These are phyloP conservation scores for Anser cygnoides DNA, from an alignment of 2,113 vertebrate species.

Conservation along the genomic window DNA sequence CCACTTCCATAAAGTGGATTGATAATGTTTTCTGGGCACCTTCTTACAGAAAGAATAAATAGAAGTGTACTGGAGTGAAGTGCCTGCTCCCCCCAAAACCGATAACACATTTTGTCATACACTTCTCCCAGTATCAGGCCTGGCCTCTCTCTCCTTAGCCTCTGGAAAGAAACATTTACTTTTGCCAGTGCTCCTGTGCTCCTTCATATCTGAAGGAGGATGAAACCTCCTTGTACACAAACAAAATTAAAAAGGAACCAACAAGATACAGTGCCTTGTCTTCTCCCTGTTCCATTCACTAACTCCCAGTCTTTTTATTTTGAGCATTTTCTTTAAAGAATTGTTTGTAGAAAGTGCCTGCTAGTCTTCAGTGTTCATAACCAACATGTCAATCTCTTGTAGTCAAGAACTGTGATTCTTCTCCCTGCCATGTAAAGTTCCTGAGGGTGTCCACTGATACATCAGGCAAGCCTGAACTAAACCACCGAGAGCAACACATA, in stretches of 20 bases:
- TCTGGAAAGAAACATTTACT: neutral
- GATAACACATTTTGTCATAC: neutral
- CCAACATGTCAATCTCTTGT: slow-evolving; percentile 47
- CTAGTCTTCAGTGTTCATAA: slow-evolving; percentile 51
- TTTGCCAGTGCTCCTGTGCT: neutral
- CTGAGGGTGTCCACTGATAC: slow-evolving; percentile 6
- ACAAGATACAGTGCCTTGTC: neutral
- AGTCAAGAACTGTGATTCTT: slow-evolving; percentile 46
- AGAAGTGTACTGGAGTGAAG: neutral
- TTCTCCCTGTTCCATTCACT: neutral
- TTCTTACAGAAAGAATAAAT: neutral
- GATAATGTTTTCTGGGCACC: neutral
- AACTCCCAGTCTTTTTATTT: slow-evolving; percentile 5
- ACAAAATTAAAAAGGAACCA: neutral
- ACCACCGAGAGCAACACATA: neutral
- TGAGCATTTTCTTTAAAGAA: slow-evolving; percentile 13
- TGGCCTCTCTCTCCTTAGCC: neutral
- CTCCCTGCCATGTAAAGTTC: neutral
- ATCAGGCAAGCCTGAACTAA: slow-evolving; percentile 18
- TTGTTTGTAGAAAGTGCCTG: slow-evolving; percentile 18
- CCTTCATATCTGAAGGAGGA: neutral
- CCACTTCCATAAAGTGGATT: neutral
- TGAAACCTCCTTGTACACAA: neutral
- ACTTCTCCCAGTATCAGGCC: neutral
- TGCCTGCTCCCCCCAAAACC: neutral